phyloP scores from a whole-genome alignment of 2,888 invertebrate species.

The Heterodera filipjevi region DNA sequence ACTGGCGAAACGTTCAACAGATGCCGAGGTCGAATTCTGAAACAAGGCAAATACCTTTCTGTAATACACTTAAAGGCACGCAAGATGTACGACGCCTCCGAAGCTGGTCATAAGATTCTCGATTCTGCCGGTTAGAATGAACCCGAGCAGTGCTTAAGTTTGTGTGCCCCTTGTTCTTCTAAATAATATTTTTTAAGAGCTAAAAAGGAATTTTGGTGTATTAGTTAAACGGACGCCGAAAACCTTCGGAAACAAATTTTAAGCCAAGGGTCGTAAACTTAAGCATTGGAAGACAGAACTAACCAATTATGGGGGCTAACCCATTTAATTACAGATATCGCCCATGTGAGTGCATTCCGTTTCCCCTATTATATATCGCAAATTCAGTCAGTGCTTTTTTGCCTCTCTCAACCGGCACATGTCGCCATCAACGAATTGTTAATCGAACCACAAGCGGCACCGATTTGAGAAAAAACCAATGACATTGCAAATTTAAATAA shows the following conservation, averaged over 20 bases:
- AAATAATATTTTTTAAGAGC: too few species aligned
- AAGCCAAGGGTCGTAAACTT: too few species aligned
- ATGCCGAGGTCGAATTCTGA: conserved; percentile 62
- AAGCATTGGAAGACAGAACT: too few species aligned
- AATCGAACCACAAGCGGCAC: conserved; percentile 65
- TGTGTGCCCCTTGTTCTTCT: too few species aligned
- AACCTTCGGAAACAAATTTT: too few species aligned
- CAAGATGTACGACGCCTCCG: conserved; percentile 63
- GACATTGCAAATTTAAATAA: too few species aligned
- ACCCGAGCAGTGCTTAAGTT: conserved; percentile 21
- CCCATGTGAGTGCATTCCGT: conserved; percentile 33
- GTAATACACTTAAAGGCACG: conserved; percentile 55
- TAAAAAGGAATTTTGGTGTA: too few species aligned
- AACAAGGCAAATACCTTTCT: background rate
- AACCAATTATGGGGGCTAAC: too few species aligned
- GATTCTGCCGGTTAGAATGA: background rate
- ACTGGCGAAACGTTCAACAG: conserved; percentile 64
- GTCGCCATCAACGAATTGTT: conserved; percentile 67
- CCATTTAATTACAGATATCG: conserved; percentile 63
- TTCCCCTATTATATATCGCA: background rate
- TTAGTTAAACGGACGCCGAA: too few species aligned
- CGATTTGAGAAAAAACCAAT: conserved; percentile 42
- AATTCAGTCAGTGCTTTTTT: conserved; percentile 65
- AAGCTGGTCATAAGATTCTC: conserved; percentile 59
- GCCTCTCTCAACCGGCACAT: conserved; percentile 65